Percentiles rank a stretch among this genome's conserved stretches.
Evolutionary conservation across 2,888 invertebrate genomes (phyloP).

Genomic region (Acrobasis suavella): DNA sequence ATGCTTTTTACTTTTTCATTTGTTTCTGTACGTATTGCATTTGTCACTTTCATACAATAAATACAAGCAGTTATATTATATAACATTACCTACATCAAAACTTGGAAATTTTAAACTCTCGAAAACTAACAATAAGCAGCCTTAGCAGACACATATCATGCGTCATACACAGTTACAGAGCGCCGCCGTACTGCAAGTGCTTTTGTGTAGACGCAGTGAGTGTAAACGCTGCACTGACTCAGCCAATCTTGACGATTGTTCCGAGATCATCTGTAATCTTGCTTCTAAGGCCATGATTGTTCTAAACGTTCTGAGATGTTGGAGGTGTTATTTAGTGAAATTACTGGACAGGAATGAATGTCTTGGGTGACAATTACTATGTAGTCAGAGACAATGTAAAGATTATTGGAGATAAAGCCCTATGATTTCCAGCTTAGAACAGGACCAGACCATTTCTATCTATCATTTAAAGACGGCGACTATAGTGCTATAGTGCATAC

Average conservation of each 20-base stretch:
- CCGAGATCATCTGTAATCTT: not conserved
- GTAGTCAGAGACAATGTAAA: not conserved
- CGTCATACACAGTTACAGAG: not conserved
- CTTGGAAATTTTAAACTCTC: too few species aligned
- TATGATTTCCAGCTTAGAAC: too few species aligned
- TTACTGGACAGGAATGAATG: not conserved
- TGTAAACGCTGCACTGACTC: slow-evolving; percentile 4
- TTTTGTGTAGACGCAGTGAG: slow-evolving; percentile 2
- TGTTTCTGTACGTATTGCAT: too few species aligned
- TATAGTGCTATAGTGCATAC: too few species aligned
- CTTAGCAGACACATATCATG: not conserved
- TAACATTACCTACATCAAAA: too few species aligned
- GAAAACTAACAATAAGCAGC: too few species aligned
- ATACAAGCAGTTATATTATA: too few species aligned
- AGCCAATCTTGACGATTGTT: slow-evolving; percentile 17
- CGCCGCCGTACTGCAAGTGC: not conserved
- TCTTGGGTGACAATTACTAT: not conserved
- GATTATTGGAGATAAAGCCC: too few species aligned
- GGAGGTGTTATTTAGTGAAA: not conserved
- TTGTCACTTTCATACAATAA: too few species aligned
- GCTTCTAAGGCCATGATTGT: not conserved
- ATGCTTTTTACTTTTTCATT: too few species aligned
- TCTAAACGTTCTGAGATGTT: slow-evolving; percentile 1
- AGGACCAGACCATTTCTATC: too few species aligned
- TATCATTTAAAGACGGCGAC: too few species aligned